phyloP scores from a whole-genome alignment of 2,888 invertebrate species.

The Azorinus chamasolen region DNA sequence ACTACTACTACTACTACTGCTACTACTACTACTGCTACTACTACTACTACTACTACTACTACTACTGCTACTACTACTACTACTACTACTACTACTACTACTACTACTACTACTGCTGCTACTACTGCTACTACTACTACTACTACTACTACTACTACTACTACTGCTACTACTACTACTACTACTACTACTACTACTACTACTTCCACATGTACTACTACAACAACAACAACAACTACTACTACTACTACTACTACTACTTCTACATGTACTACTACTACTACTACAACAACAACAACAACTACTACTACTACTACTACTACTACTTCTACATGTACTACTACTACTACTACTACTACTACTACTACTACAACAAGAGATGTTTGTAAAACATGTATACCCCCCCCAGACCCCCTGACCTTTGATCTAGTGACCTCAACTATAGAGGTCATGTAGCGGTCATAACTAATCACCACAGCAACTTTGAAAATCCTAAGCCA shows the following conservation, averaged over 20 bases:
- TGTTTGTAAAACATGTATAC: too few relatives aligned
- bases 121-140: constrained; percentile 47
- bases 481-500: too few relatives aligned
- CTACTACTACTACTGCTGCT: constrained; percentile 46
- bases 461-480: too few relatives aligned
- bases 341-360: constrained; percentile 24
- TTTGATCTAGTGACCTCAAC: too few relatives aligned
- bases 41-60: constrained; percentile 32
- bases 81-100: constrained; percentile 38
- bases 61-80: constrained; percentile 48
- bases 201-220: too few relatives aligned
- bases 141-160: constrained; percentile 40
- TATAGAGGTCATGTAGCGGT: too few relatives aligned
- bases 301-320: constrained; percentile 46
- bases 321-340: constrained; percentile 12
- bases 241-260: constrained; percentile 27
- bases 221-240: constrained; percentile 36
- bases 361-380: constrained; percentile 19
- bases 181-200: constrained; percentile 51
- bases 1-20: constrained; percentile 27
- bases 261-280: constrained; percentile 34
- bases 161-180: constrained; percentile 42
- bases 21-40: constrained; percentile 46
- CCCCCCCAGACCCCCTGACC: too few relatives aligned
- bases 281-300: constrained; percentile 26